phyloP scores from a whole-genome alignment of 2,113 vertebrate genomes.

The Polypterus bichir region DNA sequence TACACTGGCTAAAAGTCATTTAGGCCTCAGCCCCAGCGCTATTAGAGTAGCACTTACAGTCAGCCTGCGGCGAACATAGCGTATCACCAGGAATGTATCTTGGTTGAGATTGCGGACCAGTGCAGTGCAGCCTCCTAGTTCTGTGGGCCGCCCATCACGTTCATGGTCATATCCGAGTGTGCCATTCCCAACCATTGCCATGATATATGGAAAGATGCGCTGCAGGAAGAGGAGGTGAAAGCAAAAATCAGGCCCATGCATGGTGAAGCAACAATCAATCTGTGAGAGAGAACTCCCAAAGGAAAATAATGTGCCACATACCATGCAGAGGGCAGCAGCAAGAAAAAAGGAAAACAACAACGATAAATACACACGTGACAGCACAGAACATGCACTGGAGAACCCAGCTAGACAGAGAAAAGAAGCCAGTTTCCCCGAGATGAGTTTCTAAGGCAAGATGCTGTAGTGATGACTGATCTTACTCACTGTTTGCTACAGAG shows the following conservation, averaged over 20 bases:
- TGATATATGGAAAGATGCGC: conserved; percentile 82
- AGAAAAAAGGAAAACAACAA: too few relatives aligned
- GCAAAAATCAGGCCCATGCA: neutral
- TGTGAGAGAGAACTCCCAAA: too few relatives aligned
- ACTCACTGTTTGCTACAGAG: too few relatives aligned
- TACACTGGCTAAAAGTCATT: neutral
- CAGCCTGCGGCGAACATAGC: conserved; percentile 81
- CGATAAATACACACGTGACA: too few relatives aligned
- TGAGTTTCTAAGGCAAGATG: too few relatives aligned
- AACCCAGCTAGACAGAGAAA: too few relatives aligned
- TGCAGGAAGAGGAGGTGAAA: conserved; percentile 24
- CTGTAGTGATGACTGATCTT: too few relatives aligned
- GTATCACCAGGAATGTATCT: conserved; percentile 87
- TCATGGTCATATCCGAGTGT: conserved; percentile 81
- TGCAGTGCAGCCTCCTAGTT: conserved; percentile 83
- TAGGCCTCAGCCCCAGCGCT: neutral
- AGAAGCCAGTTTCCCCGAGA: too few relatives aligned
- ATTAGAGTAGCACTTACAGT: conserved; percentile 57
- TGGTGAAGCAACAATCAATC: too few relatives aligned
- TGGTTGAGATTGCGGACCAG: conserved; percentile 88
- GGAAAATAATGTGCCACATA: too few relatives aligned
- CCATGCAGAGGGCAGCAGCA: too few relatives aligned
- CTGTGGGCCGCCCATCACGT: conserved; percentile 74
- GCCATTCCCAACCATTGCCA: conserved; percentile 90
- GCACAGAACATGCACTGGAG: too few relatives aligned